A percentile compares a stretch with the other conserved stretches of the same genome.
phyloP scores from a whole-genome alignment of 2,888 invertebrate species.

The Himalopsyche kuldschensis region DNA sequence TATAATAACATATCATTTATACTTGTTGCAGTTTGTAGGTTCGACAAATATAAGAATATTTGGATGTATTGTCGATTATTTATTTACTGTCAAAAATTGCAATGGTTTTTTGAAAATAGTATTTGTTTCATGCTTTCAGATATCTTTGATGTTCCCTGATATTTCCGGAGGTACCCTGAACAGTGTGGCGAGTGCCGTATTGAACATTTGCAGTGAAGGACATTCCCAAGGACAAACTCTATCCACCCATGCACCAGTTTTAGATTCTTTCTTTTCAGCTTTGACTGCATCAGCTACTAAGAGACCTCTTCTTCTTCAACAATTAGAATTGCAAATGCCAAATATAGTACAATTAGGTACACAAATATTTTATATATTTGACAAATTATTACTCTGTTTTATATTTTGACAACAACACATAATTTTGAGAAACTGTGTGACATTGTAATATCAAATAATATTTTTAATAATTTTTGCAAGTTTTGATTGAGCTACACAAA shows the following conservation, averaged over 20 bases:
- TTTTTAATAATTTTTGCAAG: neutral
- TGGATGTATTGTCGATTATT: no score
- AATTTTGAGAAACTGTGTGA: neutral
- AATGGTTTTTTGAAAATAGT: no score
- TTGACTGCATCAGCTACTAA: conserved; percentile 26
- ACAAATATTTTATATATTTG: neutral
- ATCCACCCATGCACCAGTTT: conserved; percentile 32
- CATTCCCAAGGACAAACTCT: conserved; percentile 22
- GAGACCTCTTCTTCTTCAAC: conserved; percentile 28
- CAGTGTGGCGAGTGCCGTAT: conserved; percentile 15
- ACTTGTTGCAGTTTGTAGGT: no score
- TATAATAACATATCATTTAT: no score
- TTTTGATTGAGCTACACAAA: neutral
- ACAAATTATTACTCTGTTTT: neutral
- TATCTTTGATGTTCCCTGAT: conserved; percentile 36
- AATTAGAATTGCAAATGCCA: conserved; percentile 29
- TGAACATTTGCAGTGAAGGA: conserved; percentile 22
- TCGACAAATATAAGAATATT: no score
- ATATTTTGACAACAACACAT: neutral
- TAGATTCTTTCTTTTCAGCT: conserved; percentile 26
- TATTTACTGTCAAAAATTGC: no score
- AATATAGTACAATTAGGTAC: conserved; percentile 37
- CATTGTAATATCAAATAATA: neutral
- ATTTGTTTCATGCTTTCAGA: conserved; percentile 17
- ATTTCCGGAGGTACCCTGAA: conserved; percentile 19